A percentile compares a stretch with the other conserved stretches of the same genome.
Conservation (phyloP, 2,797 vertebrate genomes). For the Psittacula derbiana region DNA sequence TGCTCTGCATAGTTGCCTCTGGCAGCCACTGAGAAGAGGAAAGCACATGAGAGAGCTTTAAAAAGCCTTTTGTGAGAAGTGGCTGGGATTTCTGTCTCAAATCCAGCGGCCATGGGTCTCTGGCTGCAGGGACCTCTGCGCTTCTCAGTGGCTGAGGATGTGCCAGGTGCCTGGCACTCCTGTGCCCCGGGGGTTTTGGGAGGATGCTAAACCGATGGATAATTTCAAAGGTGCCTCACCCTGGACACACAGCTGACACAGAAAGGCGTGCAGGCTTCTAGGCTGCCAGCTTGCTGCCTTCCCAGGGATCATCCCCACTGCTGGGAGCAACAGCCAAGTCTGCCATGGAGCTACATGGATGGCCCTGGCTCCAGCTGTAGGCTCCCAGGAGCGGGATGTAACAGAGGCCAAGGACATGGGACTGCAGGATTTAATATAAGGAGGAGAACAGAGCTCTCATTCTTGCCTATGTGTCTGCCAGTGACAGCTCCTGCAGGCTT, state of each 20-base stretch:
- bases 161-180: background rate
- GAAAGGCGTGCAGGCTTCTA: background rate
- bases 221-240: background rate
- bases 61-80: background rate
- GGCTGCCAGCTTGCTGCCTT: background rate
- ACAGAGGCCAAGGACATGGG: background rate
- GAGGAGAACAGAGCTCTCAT: background rate
- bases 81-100: background rate
- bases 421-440: accelerated
- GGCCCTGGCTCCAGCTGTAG: background rate
- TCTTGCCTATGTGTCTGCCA: background rate
- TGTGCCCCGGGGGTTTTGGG: background rate
- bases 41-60: background rate
- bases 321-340: background rate
- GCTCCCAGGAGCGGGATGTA: background rate
- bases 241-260: background rate
- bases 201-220: background rate
- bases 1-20: background rate
- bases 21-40: background rate
- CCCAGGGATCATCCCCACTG: background rate
- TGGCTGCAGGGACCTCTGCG: background rate
- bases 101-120: background rate
- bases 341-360: background rate
- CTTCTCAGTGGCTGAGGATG: background rate
- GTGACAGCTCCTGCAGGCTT: background rate